Percentiles rank a stretch among this genome's conserved stretches.
These are phyloP conservation scores for Clarias platycephalus DNA, from an alignment of 2,797 vertebrate species.

Conservation along the genomic window DNA sequence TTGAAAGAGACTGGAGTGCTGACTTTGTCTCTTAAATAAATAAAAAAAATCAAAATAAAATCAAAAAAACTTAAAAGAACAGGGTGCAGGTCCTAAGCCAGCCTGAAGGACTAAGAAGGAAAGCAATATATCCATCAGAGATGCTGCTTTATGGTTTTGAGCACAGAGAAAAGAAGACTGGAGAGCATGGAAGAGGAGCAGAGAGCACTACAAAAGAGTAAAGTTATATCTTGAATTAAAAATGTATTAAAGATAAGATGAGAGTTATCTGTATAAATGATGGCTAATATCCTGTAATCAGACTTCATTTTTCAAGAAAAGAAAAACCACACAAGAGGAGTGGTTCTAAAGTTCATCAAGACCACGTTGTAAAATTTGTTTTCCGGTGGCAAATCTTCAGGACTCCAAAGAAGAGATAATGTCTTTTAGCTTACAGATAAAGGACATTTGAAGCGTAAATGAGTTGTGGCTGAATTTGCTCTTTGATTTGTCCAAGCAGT, in stretches of 20 bases:
- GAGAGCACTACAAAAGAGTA: constrained; percentile 7
- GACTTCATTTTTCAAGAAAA: background rate
- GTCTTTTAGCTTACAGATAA: background rate
- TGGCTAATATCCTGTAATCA: background rate
- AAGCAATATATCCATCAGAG: background rate
- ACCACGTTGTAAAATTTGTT: constrained; percentile 5
- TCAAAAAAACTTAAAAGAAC: background rate
- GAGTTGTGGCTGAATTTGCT: background rate
- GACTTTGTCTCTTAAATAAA: constrained; percentile 46
- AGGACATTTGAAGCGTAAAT: constrained; percentile 1
- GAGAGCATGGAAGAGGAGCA: constrained; percentile 45
- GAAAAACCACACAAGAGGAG: constrained; percentile 1
- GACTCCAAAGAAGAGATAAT: constrained; percentile 22
- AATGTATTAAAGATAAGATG: background rate
- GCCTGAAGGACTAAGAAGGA: constrained; percentile 9
- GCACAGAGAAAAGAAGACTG: constrained; percentile 3
- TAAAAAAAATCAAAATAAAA: background rate
- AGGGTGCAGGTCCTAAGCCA: constrained; percentile 9
- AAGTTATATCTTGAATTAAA: background rate
- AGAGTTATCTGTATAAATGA: background rate
- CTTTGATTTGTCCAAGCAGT: constrained; percentile 50
- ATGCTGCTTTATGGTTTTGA: background rate
- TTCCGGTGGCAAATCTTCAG: background rate
- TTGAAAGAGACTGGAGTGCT: constrained; percentile 69
- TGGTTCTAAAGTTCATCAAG: constrained; percentile 22